A percentile compares a stretch with the other conserved stretches of the same genome.
Evolutionary conservation across 2,797 vertebrate species (phyloP).

Genomic region (Antrozous pallidus): DNA sequence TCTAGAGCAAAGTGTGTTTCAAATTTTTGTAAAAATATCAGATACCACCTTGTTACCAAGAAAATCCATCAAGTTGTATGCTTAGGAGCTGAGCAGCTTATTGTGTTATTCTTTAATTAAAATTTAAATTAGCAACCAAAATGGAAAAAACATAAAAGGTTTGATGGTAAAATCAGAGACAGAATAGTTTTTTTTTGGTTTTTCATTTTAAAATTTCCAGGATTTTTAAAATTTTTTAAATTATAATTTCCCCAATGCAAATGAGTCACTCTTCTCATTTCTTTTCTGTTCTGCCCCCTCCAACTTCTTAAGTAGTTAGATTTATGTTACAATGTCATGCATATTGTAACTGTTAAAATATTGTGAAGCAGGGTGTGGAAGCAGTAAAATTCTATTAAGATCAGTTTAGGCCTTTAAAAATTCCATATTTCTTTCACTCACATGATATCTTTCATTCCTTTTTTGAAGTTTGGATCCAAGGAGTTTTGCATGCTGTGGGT

Average conservation of each 20-base stretch:
- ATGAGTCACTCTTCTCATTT: not conserved
- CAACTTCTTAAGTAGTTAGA: conserved; percentile 43
- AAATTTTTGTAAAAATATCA: too few relatives aligned
- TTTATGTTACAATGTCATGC: conserved; percentile 48
- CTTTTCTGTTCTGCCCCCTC: conserved; percentile 1
- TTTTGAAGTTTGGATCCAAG: conserved; percentile 64
- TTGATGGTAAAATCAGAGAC: conserved; percentile 38
- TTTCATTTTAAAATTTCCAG: conserved; percentile 40
- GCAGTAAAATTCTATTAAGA: conserved; percentile 71
- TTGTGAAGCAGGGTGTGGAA: conserved; percentile 65
- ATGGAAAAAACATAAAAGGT: not conserved
- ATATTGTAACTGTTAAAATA: conserved; percentile 68
- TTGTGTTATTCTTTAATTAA: conserved; percentile 18
- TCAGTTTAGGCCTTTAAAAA: conserved; percentile 61
- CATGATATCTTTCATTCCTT: conserved; percentile 61
- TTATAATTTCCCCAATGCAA: conserved; percentile 16
- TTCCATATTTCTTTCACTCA: conserved; percentile 58
- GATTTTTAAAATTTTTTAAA: conserved; percentile 32
- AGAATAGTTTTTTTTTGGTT: conserved; percentile 9
- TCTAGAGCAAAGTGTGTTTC: too few relatives aligned
- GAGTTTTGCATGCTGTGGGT: conserved; percentile 64
- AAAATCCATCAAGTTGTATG: not conserved
- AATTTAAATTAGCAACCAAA: conserved; percentile 21
- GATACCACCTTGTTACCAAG: too few relatives aligned
- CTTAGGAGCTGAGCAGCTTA: not conserved